Base-by-base conservation (phyloP, 2,888 invertebrate genomes). In the Oxycera nigricornis region DNA sequence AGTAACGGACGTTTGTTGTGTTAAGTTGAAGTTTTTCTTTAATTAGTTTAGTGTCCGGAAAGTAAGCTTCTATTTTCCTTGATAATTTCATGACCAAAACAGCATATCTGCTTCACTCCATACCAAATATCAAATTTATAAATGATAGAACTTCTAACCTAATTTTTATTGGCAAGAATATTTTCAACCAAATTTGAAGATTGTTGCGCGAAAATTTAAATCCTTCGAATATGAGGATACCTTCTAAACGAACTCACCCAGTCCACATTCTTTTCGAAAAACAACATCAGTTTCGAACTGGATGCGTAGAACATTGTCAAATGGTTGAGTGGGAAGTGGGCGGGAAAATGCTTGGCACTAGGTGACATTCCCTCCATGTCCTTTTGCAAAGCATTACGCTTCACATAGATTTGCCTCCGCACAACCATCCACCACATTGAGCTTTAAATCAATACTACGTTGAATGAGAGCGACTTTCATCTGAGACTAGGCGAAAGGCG, bases 381-480 rank as follows among this genome's bases (percentile, higher is more conserved):
- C 46, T 46, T 46, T n/a, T 46, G 46, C 17, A n/a, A 3, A 17
- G 6, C 46, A 17, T 17, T 46, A 14, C 17, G 14, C 46, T 46
- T 17, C 46, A 46, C 14, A 46, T 46, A 7, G 14, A 14, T 46
- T 46, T 46, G 46, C n/a, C n/a, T n/a, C n/a, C n/a, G n/a, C n/a
- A 46, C 11, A 46, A 46, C n/a, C 46, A 14, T 24, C 24, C 11
- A 11, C 14, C 26, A 26, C 20, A 68, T 50, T 46, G 28, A 68
- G 68, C 68, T 68, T 68, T 68, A 46, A 68, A 68, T 68, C 68
- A 68, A 68, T 68, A 68, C 20, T 28, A 26, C 50, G 26, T 39
- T 22, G 24, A 22, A 30, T 26, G 46, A 50, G 22, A 50, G 28
- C 26, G 46, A 61, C n/a, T n/a, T 61, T 61, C 4, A 20, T 35